phyloP scores from a whole-genome alignment of 2,888 invertebrate genomes.

The Carabus problematicus region DNA sequence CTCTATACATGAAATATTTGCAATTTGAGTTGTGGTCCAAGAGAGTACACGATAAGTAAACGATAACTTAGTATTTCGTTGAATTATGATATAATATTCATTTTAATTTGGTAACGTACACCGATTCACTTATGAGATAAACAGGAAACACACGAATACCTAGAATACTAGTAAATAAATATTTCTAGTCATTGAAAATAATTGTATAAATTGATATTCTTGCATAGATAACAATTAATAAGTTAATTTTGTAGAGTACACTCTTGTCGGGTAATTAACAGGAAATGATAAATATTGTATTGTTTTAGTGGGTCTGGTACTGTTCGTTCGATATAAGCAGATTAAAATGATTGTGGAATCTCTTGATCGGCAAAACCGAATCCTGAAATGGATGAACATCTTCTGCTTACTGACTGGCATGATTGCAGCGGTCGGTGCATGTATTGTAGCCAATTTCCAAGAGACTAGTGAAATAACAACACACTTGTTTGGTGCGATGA shows the following conservation, averaged over 20 bases:
- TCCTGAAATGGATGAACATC: constrained; percentile 22
- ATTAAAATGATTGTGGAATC: constrained; percentile 24
- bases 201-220: no score
- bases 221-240: no score
- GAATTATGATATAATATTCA: neutral
- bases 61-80: no score
- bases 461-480: constrained; percentile 30
- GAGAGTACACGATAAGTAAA: no score
- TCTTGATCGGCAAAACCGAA: constrained; percentile 6
- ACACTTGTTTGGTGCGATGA: constrained; percentile 28
- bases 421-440: constrained; percentile 26
- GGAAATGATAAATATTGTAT: no score
- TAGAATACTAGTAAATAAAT: no score
- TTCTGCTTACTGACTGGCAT: constrained; percentile 24
- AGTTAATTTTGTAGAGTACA: no score
- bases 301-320: constrained; percentile 33
- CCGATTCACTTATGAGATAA: neutral
- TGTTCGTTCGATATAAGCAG: constrained; percentile 28
- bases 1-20: constrained; percentile 5
- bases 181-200: no score
- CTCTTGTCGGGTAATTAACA: no score
- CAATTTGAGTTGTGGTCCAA: neutral
- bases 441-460: constrained; percentile 35
- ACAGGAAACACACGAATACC: neutral
- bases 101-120: neutral